Percentiles rank a stretch among this genome's conserved stretches.
Conservation (phyloP, 2,113 vertebrate genomes). For the Anas platyrhynchos region DNA sequence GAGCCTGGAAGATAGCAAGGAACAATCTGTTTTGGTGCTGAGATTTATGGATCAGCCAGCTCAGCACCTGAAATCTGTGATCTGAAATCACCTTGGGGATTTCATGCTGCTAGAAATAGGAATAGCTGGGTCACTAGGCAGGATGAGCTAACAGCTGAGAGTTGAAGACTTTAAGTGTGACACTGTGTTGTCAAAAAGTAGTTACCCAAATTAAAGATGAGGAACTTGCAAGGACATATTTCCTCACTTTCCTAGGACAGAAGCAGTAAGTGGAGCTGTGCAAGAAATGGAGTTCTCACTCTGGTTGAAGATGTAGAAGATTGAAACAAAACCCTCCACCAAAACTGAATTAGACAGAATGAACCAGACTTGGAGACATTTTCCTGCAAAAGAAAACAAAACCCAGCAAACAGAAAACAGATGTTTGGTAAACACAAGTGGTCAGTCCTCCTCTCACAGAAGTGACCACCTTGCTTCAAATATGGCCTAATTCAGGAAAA, state of each 20-base stretch:
- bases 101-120: not conserved
- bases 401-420: not conserved
- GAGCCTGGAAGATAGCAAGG: not conserved
- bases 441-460: not conserved
- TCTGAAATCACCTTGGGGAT: not conserved
- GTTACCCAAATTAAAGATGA: not conserved
- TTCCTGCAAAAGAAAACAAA: not conserved
- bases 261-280: not conserved
- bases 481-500: not conserved
- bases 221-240: not conserved
- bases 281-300: not conserved
- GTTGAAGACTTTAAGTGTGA: accelerated
- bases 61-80: not conserved
- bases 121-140: not conserved
- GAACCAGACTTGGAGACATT: not conserved
- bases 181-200: not conserved
- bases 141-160: not conserved
- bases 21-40: not conserved
- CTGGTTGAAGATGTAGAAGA: not conserved
- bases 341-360: not conserved
- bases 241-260: not conserved
- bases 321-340: not conserved
- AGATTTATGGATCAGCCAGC: not conserved
- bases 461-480: not conserved
- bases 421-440: accelerated